Evolutionary conservation across 2,888 invertebrate genomes (phyloP).

Genomic region (Pristionchus maxplancki): DNA sequence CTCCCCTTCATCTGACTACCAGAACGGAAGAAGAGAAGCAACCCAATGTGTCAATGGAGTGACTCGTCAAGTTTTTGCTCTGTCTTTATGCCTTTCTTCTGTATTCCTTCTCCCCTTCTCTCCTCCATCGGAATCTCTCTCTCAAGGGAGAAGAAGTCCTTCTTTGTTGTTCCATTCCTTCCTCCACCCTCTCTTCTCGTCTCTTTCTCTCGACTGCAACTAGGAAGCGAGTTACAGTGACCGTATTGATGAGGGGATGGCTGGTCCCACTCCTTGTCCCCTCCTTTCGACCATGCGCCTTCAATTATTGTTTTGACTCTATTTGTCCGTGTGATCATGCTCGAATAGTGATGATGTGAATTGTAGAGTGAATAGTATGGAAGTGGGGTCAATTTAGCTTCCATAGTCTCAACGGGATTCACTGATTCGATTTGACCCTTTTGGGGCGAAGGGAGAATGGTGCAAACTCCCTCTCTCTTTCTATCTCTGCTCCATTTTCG

Average conservation of each 20-base stretch:
- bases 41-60: constrained; percentile 11
- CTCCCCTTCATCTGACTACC: not conserved
- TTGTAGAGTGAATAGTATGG: not conserved
- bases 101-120: not conserved
- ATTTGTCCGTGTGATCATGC: not conserved
- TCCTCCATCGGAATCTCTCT: constrained; percentile 28
- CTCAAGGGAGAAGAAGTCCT: not conserved
- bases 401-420: constrained; percentile 28
- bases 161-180: constrained; percentile 44
- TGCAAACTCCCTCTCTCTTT: constrained; percentile 5
- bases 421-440: constrained; percentile 29
- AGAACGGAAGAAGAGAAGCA: not conserved
- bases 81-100: not conserved
- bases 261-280: not conserved
- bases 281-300: not conserved
- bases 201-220: not conserved
- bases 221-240: not conserved
- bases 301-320: not conserved
- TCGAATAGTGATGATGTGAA: not conserved
- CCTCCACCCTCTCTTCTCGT: constrained; percentile 11
- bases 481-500: constrained; percentile 1
- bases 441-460: constrained; percentile 18
- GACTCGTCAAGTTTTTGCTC: constrained; percentile 30
- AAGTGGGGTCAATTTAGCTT: not conserved
- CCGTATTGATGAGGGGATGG: not conserved